Conservation (phyloP, 1,140 invertebrate species). For the Callitettix versicolor region DNA sequence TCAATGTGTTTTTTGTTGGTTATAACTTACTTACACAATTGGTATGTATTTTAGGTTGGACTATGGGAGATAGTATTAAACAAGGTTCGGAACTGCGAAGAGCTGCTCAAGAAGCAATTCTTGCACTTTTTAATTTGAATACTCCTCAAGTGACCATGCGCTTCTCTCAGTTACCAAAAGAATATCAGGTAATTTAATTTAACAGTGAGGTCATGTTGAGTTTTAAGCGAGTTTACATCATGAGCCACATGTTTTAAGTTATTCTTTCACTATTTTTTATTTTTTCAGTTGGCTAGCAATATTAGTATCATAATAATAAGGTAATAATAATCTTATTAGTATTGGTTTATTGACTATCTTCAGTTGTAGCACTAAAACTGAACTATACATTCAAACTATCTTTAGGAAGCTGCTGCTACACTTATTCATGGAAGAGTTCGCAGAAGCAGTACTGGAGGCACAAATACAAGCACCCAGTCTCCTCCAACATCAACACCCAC, state of each 20-base stretch:
- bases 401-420: constrained; percentile 64
- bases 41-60: constrained; percentile 23
- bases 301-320: background rate
- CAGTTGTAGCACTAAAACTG: no score
- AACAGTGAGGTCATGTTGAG: no score
- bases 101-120: constrained; percentile 65
- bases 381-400: no score
- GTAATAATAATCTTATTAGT: no score
- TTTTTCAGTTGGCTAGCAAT: background rate
- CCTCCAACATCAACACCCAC: constrained; percentile 16
- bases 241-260: background rate
- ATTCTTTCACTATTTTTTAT: background rate
- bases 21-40: background rate
- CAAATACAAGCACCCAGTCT: constrained; percentile 7
- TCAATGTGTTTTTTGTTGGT: background rate
- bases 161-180: constrained; percentile 68
- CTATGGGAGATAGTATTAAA: constrained; percentile 47
- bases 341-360: no score
- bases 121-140: constrained; percentile 82
- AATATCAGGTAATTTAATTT: constrained; percentile 44
- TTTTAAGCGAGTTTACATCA: no score
- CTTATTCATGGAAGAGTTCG: constrained; percentile 75
- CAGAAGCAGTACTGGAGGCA: constrained; percentile 23
- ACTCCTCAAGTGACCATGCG: constrained; percentile 76
- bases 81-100: constrained; percentile 59